A percentile compares a stretch with the other conserved stretches of the same genome.
Evolutionary conservation across 2,888 invertebrate species (phyloP).

Genomic region (Tetragnatha montana): DNA sequence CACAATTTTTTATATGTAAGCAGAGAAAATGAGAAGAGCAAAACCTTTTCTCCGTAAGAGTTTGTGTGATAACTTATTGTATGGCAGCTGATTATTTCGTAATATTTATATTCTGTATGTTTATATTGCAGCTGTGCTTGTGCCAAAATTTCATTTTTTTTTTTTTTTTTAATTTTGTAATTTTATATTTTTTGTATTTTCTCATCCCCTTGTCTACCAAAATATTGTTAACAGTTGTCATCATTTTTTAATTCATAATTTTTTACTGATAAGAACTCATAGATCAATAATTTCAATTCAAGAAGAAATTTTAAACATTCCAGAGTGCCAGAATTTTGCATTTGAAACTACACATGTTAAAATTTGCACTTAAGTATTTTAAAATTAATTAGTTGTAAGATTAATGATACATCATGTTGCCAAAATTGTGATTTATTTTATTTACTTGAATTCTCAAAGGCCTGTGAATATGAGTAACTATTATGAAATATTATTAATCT

Average conservation of each 20-base stretch:
- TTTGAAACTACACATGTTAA: constrained; percentile 60
- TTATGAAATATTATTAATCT: background rate
- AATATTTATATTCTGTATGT: constrained; percentile 24
- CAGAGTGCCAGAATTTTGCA: constrained; percentile 36
- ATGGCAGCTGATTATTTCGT: constrained; percentile 59
- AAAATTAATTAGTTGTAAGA: constrained; percentile 45
- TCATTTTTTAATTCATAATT: constrained; percentile 21
- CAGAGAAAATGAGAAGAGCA: constrained; percentile 52
- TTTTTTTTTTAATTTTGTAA: constrained; percentile 44
- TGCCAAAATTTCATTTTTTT: constrained; percentile 62
- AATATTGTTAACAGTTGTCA: constrained; percentile 23
- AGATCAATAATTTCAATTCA: constrained; percentile 1
- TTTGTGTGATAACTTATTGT: constrained; percentile 66
- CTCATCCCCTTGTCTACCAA: constrained; percentile 22
- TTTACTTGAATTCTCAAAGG: background rate
- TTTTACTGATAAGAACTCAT: constrained; percentile 21
- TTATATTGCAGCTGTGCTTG: constrained; percentile 57
- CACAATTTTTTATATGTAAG: constrained; percentile 9
- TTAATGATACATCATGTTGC: constrained; percentile 32
- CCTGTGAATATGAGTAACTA: background rate
- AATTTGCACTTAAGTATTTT: constrained; percentile 50
- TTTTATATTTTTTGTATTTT: constrained; percentile 49
- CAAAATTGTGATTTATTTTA: background rate
- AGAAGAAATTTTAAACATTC: constrained; percentile 36
- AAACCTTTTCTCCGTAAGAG: constrained; percentile 44